Percentiles rank a stretch among this genome's conserved stretches.
Evolutionary conservation across 2,888 invertebrate species (phyloP).

Genomic region (Drosophila kambysellisi): DNA sequence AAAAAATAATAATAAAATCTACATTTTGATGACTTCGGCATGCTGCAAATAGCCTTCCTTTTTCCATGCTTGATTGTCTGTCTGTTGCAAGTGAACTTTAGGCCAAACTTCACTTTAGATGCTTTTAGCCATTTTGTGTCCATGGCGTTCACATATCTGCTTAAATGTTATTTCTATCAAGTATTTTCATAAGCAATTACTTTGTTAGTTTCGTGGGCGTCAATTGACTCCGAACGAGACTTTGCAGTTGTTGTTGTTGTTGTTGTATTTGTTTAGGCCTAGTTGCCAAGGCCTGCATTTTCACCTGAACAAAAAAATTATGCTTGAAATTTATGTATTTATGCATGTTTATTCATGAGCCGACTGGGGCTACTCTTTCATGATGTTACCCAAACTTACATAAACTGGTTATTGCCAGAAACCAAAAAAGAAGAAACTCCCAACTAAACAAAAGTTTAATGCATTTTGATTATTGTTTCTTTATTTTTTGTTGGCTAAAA

Average conservation of each 20-base stretch:
- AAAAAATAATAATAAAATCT: constrained; percentile 12
- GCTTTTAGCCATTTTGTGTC: constrained; percentile 43
- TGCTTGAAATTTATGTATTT: constrained; percentile 53
- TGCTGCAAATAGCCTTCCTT: constrained; percentile 76
- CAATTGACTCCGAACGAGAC: constrained; percentile 47
- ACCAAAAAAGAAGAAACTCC: constrained; percentile 5
- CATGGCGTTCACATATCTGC: constrained; percentile 33
- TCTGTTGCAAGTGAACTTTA: constrained; percentile 65
- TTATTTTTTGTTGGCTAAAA: constrained; percentile 51
- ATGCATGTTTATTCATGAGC: constrained; percentile 74
- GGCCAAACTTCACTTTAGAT: constrained; percentile 26
- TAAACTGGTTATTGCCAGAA: constrained; percentile 48
- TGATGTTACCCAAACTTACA: constrained; percentile 49
- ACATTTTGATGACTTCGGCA: constrained; percentile 53
- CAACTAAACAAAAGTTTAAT: constrained; percentile 74
- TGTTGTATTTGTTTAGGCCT: constrained; percentile 50
- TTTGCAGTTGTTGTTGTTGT: background rate
- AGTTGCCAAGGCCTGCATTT: constrained; percentile 48
- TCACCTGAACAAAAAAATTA: constrained; percentile 24
- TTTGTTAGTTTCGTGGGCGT: constrained; percentile 65
- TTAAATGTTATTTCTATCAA: constrained; percentile 78
- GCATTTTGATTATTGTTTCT: constrained; percentile 69
- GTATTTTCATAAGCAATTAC: constrained; percentile 74
- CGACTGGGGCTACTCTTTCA: constrained; percentile 23
- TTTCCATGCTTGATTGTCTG: constrained; percentile 44